Evolutionary conservation across 1,140 invertebrate genomes (phyloP), one percentile per base, ranked within the genome.

Genomic region (Halesus radiatus): DNA sequence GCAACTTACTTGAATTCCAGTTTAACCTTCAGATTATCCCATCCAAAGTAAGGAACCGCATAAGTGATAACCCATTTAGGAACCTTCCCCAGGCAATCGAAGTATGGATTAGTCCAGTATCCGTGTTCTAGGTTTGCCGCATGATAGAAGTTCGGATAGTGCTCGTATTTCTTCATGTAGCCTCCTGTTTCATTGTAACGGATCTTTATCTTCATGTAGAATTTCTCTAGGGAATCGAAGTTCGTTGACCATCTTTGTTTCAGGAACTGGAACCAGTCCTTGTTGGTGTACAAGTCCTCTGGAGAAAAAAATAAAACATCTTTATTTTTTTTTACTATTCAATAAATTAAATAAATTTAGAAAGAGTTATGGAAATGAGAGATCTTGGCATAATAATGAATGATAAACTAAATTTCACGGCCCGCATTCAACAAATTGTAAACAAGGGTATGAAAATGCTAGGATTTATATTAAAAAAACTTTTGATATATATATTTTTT

Each of bases 41-140:
- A 97, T 74, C 98, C 98, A 88, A 99, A 99, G 92, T 99, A 99
- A 73, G 98, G 98, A 73, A 94, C 94, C 70, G 96, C 94, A 91
- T 99, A 99, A 53, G 96, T 97, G 81, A 99, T 93, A 82, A 98
- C 92, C 98, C 98, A 99, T 90, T 97, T 96, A 84, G 97, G 95
- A 60, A 96, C 91, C 89, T 96, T 96, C 53, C 96, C 97, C 84
- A 95, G 91, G 90, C 98, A 99, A 90, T 99, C 97, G 87, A 95
- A 99, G 85, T 97, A 97, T 3, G 98, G 98, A 84, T 93, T 90
- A 56, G 96, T 94, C 98, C 98, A 99, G 86, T 96, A 94, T 8
- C 98, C 98, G 87, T 99, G 95, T 76, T 94, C 92, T 78, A 97
- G 85, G 85, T 93, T 95, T 56, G 96, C 96, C 62, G 96, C 96